Conservation (phyloP, 53 echinoderm and acorn worm genomes). For the Zoroaster sp. region DNA sequence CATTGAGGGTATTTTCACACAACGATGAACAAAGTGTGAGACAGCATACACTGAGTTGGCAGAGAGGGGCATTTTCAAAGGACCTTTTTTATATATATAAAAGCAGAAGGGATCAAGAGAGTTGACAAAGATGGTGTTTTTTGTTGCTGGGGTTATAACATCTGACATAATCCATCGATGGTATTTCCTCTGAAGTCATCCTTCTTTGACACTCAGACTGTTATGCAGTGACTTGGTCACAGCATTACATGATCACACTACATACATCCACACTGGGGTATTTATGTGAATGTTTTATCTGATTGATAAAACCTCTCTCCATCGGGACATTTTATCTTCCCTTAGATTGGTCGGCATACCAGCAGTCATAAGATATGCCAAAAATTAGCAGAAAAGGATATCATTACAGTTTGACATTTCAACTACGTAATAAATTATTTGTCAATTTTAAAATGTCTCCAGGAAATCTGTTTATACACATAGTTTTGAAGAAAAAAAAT, state of each 20-base stretch:
- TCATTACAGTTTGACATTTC: not conserved
- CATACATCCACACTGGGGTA: not conserved
- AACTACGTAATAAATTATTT: not conserved
- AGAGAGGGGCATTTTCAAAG: not conserved
- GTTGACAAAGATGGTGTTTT: not conserved
- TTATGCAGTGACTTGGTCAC: not conserved
- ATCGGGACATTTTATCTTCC: not conserved
- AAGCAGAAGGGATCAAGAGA: not conserved
- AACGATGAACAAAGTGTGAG: slow-evolving; percentile 41
- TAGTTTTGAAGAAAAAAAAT: too few relatives aligned
- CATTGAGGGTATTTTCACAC: slow-evolving; percentile 44
- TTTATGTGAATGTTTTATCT: not conserved
- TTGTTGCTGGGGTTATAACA: slow-evolving; percentile 14
- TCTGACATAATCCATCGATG: not conserved
- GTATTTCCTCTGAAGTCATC: not conserved
- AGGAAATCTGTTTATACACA: too few relatives aligned
- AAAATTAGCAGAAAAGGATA: not conserved
- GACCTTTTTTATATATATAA: not conserved
- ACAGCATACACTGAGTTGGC: not conserved
- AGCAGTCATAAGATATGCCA: not conserved
- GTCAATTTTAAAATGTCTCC: too few relatives aligned
- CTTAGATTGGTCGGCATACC: not conserved
- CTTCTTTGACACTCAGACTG: not conserved
- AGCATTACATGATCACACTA: not conserved
- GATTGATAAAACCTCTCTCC: not conserved